Percentiles rank a stretch among this genome's conserved stretches.
phyloP scores from a whole-genome alignment of 2,888 invertebrate species.

The Pristionchus arcanus region DNA sequence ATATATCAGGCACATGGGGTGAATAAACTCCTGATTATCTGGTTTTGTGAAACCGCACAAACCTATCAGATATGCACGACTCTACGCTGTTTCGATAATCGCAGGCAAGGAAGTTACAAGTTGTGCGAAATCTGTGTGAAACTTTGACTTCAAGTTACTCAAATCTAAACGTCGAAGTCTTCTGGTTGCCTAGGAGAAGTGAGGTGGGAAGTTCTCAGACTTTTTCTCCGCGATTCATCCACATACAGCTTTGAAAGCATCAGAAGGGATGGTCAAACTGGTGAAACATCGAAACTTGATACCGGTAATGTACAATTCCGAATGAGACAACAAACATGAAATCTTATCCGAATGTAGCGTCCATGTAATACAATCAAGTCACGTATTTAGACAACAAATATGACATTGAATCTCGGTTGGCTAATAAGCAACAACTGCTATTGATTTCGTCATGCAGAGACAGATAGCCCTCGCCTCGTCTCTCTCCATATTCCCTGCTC shows the following conservation, averaged over 20 bases:
- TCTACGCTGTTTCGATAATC: background rate
- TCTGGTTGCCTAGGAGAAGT: background rate
- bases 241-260: background rate
- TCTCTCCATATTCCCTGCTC: background rate
- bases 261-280: background rate
- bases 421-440: too few species aligned
- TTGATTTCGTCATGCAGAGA: too few species aligned
- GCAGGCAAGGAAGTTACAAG: background rate
- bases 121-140: background rate
- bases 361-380: too few species aligned
- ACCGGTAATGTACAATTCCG: too few species aligned
- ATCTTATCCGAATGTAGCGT: too few species aligned
- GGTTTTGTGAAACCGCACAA: too few species aligned
- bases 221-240: too few species aligned
- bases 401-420: too few species aligned
- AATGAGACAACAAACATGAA: too few species aligned
- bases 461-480: background rate
- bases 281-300: background rate
- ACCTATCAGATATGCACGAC: too few species aligned
- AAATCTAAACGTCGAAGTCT: background rate
- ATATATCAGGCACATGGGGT: background rate
- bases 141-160: background rate
- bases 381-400: too few species aligned
- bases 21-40: background rate
- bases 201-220: too few species aligned